A percentile compares a stretch with the other conserved stretches of the same genome.
phyloP scores from a whole-genome alignment of 1,140 invertebrate species.

The Meloidogyne hapla region DNA sequence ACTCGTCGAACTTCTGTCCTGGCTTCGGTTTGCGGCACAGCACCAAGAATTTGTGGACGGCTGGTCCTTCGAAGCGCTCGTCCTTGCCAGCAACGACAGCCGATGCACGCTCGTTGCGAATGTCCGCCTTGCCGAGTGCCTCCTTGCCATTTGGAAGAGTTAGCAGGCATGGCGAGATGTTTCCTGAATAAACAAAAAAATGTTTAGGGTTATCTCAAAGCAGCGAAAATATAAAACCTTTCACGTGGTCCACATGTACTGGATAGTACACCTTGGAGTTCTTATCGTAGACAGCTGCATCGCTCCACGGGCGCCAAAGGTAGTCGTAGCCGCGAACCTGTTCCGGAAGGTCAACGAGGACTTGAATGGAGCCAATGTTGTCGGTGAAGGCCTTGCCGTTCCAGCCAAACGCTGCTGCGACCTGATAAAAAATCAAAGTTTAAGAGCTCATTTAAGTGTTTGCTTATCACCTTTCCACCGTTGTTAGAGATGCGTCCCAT shows the following conservation, averaged over 20 bases:
- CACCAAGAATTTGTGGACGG: conserved; percentile 37
- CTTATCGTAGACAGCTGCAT: conserved; percentile 46
- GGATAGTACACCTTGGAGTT: conserved; percentile 44
- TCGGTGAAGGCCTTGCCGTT: conserved; percentile 40
- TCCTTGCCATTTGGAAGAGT: conserved; percentile 42
- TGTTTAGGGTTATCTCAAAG: not conserved
- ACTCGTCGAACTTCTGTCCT: conserved; percentile 27
- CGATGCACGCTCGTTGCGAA: conserved; percentile 42
- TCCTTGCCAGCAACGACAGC: conserved; percentile 39
- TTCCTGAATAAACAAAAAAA: conserved; percentile 8
- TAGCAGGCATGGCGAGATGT: conserved; percentile 50
- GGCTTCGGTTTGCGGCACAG: conserved; percentile 46
- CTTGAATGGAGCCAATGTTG: conserved; percentile 49
- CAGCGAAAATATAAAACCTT: conserved; percentile 12
- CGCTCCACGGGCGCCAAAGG: conserved; percentile 45
- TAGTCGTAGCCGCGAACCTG: conserved; percentile 55
- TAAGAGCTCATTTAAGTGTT: too few species aligned
- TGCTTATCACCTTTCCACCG: conserved; percentile 35
- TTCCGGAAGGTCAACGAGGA: conserved; percentile 51
- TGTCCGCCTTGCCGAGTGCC: conserved; percentile 52
- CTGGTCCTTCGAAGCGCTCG: conserved; percentile 30
- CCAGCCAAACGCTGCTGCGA: conserved; percentile 43
- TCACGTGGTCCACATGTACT: conserved; percentile 50
- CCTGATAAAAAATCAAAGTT: not conserved
- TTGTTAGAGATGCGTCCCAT: conserved; percentile 55